These are phyloP conservation scores for Boloria euphrosyne DNA, from an alignment of 2,888 invertebrate species.

Conservation along the genomic window DNA sequence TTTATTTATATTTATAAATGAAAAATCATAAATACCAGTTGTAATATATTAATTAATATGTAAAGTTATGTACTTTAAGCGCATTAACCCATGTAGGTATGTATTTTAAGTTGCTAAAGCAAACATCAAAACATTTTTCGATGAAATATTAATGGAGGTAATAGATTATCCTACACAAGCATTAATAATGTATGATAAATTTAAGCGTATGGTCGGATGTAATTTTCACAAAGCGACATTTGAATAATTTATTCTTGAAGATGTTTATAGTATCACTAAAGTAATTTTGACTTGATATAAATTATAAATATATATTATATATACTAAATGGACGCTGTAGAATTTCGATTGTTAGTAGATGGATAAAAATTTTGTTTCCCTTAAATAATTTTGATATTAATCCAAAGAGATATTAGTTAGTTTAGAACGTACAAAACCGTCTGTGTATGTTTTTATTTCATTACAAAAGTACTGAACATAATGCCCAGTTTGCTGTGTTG, in stretches of 20 bases:
- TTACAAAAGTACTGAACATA: neutral
- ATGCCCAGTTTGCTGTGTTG: slow-evolving; percentile 3
- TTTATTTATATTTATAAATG: no score
- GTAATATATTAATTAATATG: no score
- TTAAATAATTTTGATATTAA: no score
- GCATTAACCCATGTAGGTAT: neutral
- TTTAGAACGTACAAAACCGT: no score
- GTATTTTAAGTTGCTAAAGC: neutral
- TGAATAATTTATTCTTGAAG: slow-evolving; percentile 16
- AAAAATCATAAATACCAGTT: no score
- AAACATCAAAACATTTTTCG: slow-evolving; percentile 3
- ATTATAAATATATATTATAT: neutral
- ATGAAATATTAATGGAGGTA: slow-evolving; percentile 10
- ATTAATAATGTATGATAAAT: slow-evolving; percentile 15
- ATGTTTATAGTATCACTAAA: neutral
- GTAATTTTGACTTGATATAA: neutral
- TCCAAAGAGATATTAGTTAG: no score
- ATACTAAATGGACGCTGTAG: neutral
- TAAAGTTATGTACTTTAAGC: no score
- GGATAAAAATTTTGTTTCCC: no score
- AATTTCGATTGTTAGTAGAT: no score
- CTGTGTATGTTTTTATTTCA: no score
- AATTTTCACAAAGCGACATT: slow-evolving; percentile 11
- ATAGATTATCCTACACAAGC: slow-evolving; percentile 12
- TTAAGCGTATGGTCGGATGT: slow-evolving; percentile 11